phyloP scores from a whole-genome alignment of 2,113 vertebrate genomes.

The Psammodynastes pulverulentus region DNA sequence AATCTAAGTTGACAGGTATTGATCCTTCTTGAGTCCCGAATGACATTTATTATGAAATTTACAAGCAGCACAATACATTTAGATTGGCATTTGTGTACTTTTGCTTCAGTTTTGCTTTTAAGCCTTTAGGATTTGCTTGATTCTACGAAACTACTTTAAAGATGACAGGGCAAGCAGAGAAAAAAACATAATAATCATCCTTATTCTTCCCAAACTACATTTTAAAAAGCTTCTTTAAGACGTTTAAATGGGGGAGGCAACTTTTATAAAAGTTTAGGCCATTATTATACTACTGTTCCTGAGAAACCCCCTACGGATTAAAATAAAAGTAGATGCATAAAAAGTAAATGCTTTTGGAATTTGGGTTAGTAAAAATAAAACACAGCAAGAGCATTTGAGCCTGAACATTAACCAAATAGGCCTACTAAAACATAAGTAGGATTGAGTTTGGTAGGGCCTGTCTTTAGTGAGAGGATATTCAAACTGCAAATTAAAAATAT shows the following conservation, averaged over 20 bases:
- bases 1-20: slow-evolving; percentile 18
- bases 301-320: not conserved
- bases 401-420: not conserved
- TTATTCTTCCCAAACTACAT: not conserved
- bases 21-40: not conserved
- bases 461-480: not conserved
- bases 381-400: not conserved
- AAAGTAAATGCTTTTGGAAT: not conserved
- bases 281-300: not conserved
- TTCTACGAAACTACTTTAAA: not conserved
- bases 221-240: not conserved
- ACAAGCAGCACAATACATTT: slow-evolving; percentile 2
- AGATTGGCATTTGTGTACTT: slow-evolving; percentile 19
- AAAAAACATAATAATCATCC: not conserved
- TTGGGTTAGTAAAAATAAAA: not conserved
- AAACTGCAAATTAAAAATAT: not conserved
- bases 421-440: not conserved
- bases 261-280: not conserved
- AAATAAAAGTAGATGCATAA: not conserved
- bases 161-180: not conserved
- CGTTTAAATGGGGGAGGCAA: not conserved
- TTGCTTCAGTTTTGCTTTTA: slow-evolving; percentile 16
- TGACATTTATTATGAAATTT: slow-evolving; percentile 26
- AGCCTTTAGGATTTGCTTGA: not conserved
- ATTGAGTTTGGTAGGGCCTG: not conserved